Evolutionary conservation across 2,113 vertebrate genomes (phyloP).

Genomic region (Oreotragus oreotragus): DNA sequence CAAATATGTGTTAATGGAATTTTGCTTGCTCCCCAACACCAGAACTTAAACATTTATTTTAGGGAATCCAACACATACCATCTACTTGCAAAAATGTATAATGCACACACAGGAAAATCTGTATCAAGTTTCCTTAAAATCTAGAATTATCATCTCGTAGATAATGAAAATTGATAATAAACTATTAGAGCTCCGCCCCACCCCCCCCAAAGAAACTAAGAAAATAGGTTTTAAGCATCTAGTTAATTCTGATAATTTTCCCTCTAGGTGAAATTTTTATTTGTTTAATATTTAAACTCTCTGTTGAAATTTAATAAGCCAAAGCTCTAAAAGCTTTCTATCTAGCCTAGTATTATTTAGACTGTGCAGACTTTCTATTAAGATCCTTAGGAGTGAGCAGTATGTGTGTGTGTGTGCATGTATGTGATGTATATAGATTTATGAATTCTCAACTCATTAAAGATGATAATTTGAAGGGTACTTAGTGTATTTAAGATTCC

Average conservation of each 20-base stretch:
- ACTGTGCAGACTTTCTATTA: neutral
- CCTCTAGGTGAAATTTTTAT: neutral
- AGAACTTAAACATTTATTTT: neutral
- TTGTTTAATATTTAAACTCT: neutral
- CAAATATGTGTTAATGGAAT: neutral
- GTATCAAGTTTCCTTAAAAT: neutral
- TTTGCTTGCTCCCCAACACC: neutral
- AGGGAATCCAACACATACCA: neutral
- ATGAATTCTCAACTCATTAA: neutral
- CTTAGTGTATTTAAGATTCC: constrained; percentile 18
- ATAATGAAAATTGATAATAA: constrained; percentile 51
- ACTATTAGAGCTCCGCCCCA: neutral
- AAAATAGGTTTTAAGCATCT: constrained; percentile 50
- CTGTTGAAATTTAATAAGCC: constrained; percentile 15
- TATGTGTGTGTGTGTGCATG: neutral
- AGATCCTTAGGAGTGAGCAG: neutral
- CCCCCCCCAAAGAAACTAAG: neutral
- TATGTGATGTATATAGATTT: neutral
- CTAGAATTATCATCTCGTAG: constrained; percentile 30
- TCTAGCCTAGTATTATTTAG: constrained; percentile 28
- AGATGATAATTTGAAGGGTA: neutral
- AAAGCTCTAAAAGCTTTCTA: constrained; percentile 48
- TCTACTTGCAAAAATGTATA: neutral
- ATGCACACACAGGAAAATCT: neutral
- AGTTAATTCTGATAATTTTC: constrained; percentile 30